Conservation (phyloP, 2,888 invertebrate species). For the Deilephila porcellus region DNA sequence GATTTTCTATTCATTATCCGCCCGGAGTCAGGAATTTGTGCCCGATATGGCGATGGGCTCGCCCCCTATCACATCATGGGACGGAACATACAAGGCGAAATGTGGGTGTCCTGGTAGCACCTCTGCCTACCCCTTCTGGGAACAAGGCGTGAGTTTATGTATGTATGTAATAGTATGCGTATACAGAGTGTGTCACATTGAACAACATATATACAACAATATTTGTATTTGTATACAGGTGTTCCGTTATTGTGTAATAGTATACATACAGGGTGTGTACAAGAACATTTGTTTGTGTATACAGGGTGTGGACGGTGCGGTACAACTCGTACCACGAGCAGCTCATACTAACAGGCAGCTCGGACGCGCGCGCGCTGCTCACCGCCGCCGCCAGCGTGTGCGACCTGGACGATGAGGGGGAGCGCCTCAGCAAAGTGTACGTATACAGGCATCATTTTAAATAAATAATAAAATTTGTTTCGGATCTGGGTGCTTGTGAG, state of each 20-base stretch:
- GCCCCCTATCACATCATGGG: no score
- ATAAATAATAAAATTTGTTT: no score
- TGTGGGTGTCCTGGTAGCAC: no score
- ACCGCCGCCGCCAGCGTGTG: conserved; percentile 95
- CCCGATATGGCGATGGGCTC: no score
- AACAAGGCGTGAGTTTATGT: no score
- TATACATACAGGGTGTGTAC: background rate
- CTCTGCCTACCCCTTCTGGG: no score
- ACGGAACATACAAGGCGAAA: no score
- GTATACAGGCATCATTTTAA: no score
- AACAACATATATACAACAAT: no score
- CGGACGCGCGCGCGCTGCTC: conserved; percentile 96
- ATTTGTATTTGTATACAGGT: background rate
- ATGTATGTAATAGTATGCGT: background rate
- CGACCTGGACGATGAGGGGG: conserved; percentile 82
- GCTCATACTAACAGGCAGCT: conserved; percentile 95
- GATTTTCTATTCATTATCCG: no score
- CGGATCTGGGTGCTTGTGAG: no score
- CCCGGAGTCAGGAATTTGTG: no score
- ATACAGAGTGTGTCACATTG: background rate
- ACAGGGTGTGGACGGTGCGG: conserved; percentile 95
- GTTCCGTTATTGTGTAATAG: background rate
- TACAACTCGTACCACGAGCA: conserved; percentile 99
- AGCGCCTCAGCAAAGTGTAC: conserved; percentile 23
- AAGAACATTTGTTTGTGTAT: background rate